Conservation (phyloP, 2,113 vertebrate species). For the Xiphias gladius region DNA sequence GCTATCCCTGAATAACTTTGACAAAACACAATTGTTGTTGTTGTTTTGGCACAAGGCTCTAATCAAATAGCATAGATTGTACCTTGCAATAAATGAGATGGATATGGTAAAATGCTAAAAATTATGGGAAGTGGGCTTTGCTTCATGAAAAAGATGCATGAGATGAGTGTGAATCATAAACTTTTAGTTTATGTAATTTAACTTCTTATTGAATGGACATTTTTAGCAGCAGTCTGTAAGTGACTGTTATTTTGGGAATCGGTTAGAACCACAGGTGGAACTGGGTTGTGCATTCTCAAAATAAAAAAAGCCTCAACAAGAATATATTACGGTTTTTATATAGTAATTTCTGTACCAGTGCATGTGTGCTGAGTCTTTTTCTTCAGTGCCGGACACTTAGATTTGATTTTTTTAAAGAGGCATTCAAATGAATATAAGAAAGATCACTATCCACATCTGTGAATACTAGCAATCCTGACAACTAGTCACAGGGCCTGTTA, state of each 20-base stretch:
- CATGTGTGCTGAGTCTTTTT: neutral
- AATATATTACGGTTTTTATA: neutral
- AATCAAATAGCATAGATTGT: neutral
- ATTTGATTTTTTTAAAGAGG: neutral
- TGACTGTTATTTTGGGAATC: neutral
- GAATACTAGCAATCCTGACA: neutral
- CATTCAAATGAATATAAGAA: neutral
- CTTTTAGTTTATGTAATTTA: neutral
- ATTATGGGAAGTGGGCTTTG: neutral
- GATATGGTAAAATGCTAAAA: neutral
- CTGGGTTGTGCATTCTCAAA: neutral
- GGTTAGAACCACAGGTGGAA: neutral
- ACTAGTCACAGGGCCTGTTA: neutral
- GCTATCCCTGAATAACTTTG: neutral
- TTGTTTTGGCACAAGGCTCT: neutral
- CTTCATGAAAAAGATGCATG: neutral
- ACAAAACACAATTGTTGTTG: neutral
- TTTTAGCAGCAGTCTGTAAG: neutral
- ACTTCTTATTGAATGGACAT: neutral
- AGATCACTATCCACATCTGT: neutral
- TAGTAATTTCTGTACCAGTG: neutral
- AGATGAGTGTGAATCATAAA: neutral
- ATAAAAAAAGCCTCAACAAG: neutral
- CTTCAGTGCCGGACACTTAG: neutral
- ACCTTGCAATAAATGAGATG: neutral